Percentiles rank a stretch among this genome's conserved stretches.
Conservation (phyloP, 2,113 vertebrate genomes). For the Campylomormyrus numenius region DNA sequence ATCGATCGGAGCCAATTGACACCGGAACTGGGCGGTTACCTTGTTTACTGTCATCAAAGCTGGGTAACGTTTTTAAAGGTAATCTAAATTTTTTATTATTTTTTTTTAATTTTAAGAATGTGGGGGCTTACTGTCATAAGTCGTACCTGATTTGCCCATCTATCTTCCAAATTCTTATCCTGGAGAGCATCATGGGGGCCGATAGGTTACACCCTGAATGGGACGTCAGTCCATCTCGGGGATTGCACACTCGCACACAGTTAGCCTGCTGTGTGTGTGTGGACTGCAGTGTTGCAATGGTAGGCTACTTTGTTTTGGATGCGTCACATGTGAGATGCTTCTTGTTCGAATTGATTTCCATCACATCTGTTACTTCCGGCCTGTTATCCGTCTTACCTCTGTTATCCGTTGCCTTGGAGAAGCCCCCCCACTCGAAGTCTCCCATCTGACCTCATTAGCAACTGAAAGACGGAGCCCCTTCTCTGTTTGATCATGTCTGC, state of each 20-base stretch:
- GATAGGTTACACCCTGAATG: not conserved
- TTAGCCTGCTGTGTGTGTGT: not conserved
- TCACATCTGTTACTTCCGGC: slow-evolving; percentile 7
- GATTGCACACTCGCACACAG: not conserved
- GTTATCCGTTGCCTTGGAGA: slow-evolving; percentile 55
- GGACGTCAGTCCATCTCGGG: not conserved
- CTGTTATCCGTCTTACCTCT: not conserved
- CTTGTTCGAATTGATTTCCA: slow-evolving; percentile 34
- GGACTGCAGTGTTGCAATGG: not conserved
- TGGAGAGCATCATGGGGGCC: not conserved
- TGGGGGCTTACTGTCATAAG: not conserved
- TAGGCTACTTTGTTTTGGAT: not conserved
- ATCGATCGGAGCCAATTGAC: slow-evolving; percentile 62
- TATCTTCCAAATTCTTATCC: not conserved
- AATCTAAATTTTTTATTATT: not conserved
- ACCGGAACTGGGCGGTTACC: slow-evolving; percentile 52
- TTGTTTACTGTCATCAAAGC: slow-evolving; percentile 56
- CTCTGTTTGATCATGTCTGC: slow-evolving; percentile 38
- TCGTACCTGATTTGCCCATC: not conserved
- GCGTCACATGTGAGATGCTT: slow-evolving; percentile 11
- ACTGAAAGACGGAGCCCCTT: slow-evolving; percentile 42
- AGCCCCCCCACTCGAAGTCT: slow-evolving; percentile 29
- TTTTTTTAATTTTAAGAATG: not conserved
- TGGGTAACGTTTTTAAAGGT: slow-evolving; percentile 64
- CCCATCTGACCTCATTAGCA: slow-evolving; percentile 57